Conservation (phyloP, 2,888 invertebrate species). For the Eupithecia insigniata region DNA sequence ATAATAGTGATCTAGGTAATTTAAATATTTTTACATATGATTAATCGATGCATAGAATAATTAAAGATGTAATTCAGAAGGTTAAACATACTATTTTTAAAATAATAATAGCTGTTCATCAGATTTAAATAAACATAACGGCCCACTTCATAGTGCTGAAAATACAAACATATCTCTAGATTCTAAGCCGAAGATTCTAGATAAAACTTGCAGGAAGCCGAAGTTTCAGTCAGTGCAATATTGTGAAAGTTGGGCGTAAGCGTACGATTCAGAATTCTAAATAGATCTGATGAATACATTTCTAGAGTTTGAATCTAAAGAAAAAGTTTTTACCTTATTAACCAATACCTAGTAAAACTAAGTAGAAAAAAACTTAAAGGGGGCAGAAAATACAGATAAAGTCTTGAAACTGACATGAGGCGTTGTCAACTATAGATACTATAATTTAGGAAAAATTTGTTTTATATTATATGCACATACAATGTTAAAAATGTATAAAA, state of each 20-base stretch:
- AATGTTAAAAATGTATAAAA: not conserved
- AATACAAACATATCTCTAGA: slow-evolving; percentile 8
- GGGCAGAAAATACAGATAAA: not conserved
- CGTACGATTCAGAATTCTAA: slow-evolving; percentile 60
- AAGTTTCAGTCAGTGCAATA: slow-evolving; percentile 60
- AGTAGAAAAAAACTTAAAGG: not conserved
- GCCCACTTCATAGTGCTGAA: not conserved
- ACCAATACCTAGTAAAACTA: not conserved
- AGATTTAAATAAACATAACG: not conserved
- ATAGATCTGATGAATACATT: slow-evolving; percentile 31
- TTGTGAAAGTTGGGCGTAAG: slow-evolving; percentile 63
- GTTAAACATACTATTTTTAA: too few relatives aligned
- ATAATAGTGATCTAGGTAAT: not conserved
- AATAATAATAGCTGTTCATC: not conserved
- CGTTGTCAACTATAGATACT: too few relatives aligned
- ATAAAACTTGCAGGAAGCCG: slow-evolving; percentile 53
- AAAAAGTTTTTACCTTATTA: not conserved
- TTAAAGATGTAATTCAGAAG: too few relatives aligned
- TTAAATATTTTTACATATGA: not conserved
- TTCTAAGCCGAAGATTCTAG: slow-evolving; percentile 56
- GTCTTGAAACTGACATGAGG: not conserved
- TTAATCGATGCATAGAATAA: not conserved
- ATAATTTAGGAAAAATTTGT: too few relatives aligned
- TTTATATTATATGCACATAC: too few relatives aligned
- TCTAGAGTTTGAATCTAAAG: not conserved